Conservation (phyloP, 2,888 invertebrate species). For the Malachius bipustulatus region DNA sequence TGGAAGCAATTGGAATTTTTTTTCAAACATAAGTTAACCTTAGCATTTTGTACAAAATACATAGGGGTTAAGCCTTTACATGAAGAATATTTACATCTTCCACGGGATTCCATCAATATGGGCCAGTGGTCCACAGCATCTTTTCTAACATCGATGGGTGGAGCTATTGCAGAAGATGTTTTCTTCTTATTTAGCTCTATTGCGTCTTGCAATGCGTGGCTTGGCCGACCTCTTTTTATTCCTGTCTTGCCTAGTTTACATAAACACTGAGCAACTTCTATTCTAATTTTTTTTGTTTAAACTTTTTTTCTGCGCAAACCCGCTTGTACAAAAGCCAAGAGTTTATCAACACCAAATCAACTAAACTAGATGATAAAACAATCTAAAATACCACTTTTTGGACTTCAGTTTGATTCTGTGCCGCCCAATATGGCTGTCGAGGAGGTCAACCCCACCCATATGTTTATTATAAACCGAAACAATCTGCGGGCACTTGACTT, state of each 20-base stretch:
- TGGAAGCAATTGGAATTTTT: background rate
- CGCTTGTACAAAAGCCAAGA: background rate
- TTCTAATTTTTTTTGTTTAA: background rate
- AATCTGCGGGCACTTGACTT: background rate
- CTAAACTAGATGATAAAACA: background rate
- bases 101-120: background rate
- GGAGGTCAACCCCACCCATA: background rate
- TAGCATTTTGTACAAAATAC: conserved; percentile 1
- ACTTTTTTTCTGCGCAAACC: background rate
- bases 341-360: background rate
- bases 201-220: background rate
- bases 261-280: background rate
- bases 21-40: background rate
- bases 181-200: background rate
- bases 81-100: background rate
- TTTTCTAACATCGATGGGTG: conserved; percentile 2
- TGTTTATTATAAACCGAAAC: background rate
- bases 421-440: conserved; percentile 1
- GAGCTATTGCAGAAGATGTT: background rate
- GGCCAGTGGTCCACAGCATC: conserved; percentile 1
- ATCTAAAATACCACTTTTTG: conserved; percentile 2
- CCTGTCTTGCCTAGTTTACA: background rate
- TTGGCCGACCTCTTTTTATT: background rate
- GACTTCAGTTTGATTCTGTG: background rate
- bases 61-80: background rate